A percentile compares a stretch with the other conserved stretches of the same genome.
These are phyloP conservation scores for Cephus cinctus DNA, from an alignment of 1,140 invertebrate species.

Conservation along the genomic window DNA sequence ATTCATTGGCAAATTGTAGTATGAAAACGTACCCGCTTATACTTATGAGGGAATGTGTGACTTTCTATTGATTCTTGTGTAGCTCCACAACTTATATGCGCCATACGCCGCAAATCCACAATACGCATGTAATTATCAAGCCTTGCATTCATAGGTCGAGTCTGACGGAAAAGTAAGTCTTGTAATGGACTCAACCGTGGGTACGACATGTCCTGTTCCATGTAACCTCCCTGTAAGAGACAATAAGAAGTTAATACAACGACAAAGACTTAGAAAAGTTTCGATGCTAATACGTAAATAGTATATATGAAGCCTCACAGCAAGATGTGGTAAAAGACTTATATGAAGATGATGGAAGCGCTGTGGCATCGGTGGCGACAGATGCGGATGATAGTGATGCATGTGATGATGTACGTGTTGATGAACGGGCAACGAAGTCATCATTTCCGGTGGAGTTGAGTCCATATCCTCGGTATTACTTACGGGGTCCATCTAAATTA, in stretches of 20 bases:
- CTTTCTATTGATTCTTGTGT: slow-evolving; percentile 75
- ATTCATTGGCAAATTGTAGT: slow-evolving; percentile 36
- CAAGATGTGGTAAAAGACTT: slow-evolving; percentile 40
- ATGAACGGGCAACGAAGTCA: slow-evolving; percentile 43
- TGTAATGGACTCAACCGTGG: no score
- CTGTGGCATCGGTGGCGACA: slow-evolving; percentile 34
- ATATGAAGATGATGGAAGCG: slow-evolving; percentile 61
- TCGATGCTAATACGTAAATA: no score
- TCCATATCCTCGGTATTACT: slow-evolving; percentile 26
- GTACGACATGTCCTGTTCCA: no score
- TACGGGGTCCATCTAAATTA: slow-evolving; percentile 36
- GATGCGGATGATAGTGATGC: slow-evolving; percentile 61
- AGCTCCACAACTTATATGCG: slow-evolving; percentile 65
- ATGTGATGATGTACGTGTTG: slow-evolving; percentile 68
- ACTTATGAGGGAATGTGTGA: slow-evolving; percentile 85
- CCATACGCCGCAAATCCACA: slow-evolving; percentile 60
- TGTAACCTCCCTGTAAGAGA: no score
- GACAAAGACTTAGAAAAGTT: no score
- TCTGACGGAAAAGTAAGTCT: no score
- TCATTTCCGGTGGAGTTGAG: slow-evolving; percentile 22
- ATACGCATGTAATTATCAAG: slow-evolving; percentile 59
- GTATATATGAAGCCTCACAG: no score
- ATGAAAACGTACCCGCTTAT: slow-evolving; percentile 63
- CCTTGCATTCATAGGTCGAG: slow-evolving; percentile 11
- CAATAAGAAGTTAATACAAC: no score